Evolutionary conservation across 2,113 vertebrate species (phyloP), one percentile per base, ranked within the genome.

Genomic region (Dicaeum eximium): DNA sequence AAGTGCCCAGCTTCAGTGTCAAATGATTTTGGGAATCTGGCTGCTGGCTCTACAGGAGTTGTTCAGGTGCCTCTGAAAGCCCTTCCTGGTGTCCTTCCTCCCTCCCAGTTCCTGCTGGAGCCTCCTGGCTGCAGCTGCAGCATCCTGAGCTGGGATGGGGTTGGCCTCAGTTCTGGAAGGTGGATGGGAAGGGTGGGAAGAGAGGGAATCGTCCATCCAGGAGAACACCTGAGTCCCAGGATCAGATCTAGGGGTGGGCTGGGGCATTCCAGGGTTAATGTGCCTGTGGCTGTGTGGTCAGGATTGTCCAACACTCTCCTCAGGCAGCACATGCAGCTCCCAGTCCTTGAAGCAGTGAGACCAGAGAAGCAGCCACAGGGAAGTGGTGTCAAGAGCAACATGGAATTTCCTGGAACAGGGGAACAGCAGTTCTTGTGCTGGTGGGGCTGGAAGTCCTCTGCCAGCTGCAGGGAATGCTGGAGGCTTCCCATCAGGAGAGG

Each of bases 91-190:
- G 70, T 78, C 40, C 27, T 70, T 42, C 40, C 30, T 86, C 25
- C 27, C 51, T 74, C 7, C 27, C 56, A 10, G 47, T 6, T 45
- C 23, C 18, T 70, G 44, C 17, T 61, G 70, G 75, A 70, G 71
- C 11, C 8, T 79, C 27, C 19, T 1, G 6, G 15, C 51, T 50
- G 37, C 50, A 35, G 61, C 42, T 72, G 2, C 1, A 7, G 15
- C 0, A 0, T 56, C 80, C 66, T 28, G 38, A 21, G 1, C 2
- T 38, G 5, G 7, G 14, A 3, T 53, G 64, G 1, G 2, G 3
- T 25, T 19, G 60, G 35, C 25, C 31, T 45, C 30, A 28, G 11
- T 21, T 27, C 23, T 7, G 31, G 62, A 33, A 65, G 30, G 35
- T 31, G 4, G 4, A 13, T 69, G 4, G 23, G 47, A 18, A 40